Percentiles rank a stretch among this genome's conserved stretches.
Conservation (phyloP, 2,888 invertebrate genomes). For the Cephus nigrinus region DNA sequence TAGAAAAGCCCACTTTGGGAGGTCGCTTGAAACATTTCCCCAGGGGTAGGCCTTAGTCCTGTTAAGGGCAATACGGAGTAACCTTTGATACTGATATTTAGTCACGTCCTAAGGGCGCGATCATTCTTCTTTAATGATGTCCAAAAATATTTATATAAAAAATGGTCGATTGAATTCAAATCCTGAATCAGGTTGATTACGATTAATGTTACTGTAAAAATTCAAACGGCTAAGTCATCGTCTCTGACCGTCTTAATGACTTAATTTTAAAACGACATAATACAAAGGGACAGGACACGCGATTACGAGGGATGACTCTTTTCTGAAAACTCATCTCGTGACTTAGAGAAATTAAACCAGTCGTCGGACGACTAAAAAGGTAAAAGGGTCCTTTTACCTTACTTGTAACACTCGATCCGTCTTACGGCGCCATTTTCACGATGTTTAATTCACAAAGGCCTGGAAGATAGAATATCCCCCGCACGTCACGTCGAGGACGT, state of each 20-base stretch:
- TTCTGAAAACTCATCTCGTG: not conserved
- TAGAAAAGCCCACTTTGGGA: not conserved
- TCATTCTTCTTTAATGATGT: not conserved
- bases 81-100: not conserved
- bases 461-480: not conserved
- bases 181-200: not conserved
- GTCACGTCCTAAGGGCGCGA: not conserved
- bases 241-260: constrained; percentile 15
- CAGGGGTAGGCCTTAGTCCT: not conserved
- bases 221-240: not conserved
- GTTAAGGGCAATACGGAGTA: not conserved
- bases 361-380: not conserved
- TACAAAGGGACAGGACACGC: constrained; percentile 18
- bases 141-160: not conserved
- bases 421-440: not conserved
- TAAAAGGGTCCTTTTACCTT: not conserved
- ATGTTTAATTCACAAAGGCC: not conserved
- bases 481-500: not conserved
- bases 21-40: not conserved
- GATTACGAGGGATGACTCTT: not conserved
- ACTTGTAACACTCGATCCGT: not conserved
- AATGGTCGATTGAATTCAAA: not conserved
- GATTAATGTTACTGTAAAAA: not conserved
- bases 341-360: not conserved
- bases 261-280: constrained; percentile 17